Evolutionary conservation across 2,888 invertebrate species (phyloP).

Genomic region (Drosophila sordidula): DNA sequence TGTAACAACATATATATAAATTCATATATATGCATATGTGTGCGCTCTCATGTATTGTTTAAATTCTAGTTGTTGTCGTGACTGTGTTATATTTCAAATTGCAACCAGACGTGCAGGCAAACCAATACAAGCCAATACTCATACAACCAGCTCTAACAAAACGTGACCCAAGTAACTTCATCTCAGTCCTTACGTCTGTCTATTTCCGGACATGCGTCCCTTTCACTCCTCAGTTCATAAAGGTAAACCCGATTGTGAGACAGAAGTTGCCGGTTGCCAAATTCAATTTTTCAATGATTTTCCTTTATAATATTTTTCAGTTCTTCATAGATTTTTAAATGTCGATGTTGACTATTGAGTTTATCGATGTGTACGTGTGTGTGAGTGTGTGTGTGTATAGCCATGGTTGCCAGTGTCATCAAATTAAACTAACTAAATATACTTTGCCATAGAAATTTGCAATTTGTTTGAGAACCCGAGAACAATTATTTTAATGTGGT

Average conservation of each 20-base stretch:
- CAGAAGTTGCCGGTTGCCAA: conserved; percentile 14
- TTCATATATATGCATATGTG: background rate
- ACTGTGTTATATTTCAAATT: conserved; percentile 40
- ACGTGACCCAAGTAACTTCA: conserved; percentile 27
- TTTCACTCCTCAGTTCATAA: background rate
- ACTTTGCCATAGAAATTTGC: conserved; percentile 10
- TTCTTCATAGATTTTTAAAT: conserved; percentile 16
- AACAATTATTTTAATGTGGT: conserved; percentile 41
- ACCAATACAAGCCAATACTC: conserved; percentile 37
- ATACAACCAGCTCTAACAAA: conserved; percentile 8
- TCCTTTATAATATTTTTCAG: conserved; percentile 18
- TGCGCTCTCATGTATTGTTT: conserved; percentile 1
- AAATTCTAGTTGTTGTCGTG: conserved; percentile 21
- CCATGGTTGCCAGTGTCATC: conserved; percentile 25
- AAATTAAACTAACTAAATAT: conserved; percentile 37
- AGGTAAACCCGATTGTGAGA: background rate
- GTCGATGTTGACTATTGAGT: conserved; percentile 3
- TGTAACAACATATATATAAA: background rate
- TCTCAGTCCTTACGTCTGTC: background rate
- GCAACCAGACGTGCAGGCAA: conserved; percentile 48
- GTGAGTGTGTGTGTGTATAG: conserved; percentile 6
- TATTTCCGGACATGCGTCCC: background rate
- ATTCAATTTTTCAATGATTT: conserved; percentile 27
- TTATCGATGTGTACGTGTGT: conserved; percentile 4
- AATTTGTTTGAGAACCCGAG: conserved; percentile 9